These are phyloP conservation scores for Trichomycterus rosablanca DNA, from an alignment of 2,113 vertebrate species.

Conservation along the genomic window DNA sequence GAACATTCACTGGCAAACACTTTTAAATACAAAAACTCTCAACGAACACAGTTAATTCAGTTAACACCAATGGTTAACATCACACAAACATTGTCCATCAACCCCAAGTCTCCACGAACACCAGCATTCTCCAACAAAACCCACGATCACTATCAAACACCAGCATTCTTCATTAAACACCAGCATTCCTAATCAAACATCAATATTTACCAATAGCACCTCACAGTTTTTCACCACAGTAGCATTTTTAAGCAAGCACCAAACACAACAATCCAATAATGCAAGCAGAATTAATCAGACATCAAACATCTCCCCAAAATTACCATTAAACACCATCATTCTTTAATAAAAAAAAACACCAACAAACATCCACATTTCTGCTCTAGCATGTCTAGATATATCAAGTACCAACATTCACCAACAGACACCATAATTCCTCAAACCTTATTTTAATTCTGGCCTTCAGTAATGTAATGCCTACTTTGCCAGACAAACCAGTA, in stretches of 20 bases:
- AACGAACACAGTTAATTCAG: not conserved
- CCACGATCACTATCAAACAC: not conserved
- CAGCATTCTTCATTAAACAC: not conserved
- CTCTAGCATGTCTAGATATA: too few species aligned
- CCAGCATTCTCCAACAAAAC: too few species aligned
- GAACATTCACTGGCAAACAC: not conserved
- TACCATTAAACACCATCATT: not conserved
- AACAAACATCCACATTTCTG: too few species aligned
- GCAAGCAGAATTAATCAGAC: not conserved
- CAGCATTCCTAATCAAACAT: not conserved
- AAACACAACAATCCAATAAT: not conserved
- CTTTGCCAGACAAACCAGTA: too few species aligned
- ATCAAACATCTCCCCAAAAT: not conserved
- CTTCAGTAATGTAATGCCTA: not conserved
- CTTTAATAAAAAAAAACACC: not conserved
- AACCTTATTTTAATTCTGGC: not conserved
- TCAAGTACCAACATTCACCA: not conserved
- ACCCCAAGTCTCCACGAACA: not conserved
- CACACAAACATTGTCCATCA: not conserved
- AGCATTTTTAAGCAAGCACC: not conserved
- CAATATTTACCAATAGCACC: not conserved
- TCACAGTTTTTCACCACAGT: not conserved
- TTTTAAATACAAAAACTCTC: not conserved
- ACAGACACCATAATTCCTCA: not conserved
- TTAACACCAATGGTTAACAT: not conserved